Evolutionary conservation across 2,888 invertebrate genomes (phyloP).

Genomic region (Tetranychus truncatus): DNA sequence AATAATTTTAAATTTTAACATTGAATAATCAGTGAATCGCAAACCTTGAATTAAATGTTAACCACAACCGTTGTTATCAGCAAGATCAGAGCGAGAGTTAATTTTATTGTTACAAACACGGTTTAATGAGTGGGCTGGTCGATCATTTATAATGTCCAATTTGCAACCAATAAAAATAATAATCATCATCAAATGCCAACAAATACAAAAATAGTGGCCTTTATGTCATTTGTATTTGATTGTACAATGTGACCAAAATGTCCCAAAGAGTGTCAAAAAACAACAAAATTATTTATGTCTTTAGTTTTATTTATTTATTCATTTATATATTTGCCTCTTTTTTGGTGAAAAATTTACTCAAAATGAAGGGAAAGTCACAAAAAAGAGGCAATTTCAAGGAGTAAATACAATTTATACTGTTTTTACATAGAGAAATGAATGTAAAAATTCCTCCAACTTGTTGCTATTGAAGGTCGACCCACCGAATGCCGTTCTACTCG

Average conservation of each 20-base stretch:
- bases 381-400: not conserved
- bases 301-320: not conserved
- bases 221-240: too few relatives aligned
- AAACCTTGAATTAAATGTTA: too few relatives aligned
- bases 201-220: not conserved
- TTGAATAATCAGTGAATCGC: too few relatives aligned
- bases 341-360: not conserved
- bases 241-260: too few relatives aligned
- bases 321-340: not conserved
- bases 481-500: too few relatives aligned
- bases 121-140: not conserved
- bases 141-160: not conserved
- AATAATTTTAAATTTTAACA: not conserved
- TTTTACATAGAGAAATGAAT: too few relatives aligned
- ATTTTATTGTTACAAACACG: not conserved
- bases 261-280: too few relatives aligned
- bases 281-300: not conserved
- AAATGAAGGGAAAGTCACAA: not conserved
- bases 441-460: too few relatives aligned
- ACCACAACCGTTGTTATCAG: too few relatives aligned
- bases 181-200: not conserved
- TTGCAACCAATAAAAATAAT: not conserved
- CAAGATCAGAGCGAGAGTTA: not conserved
- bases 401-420: not conserved
- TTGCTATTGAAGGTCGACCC: too few relatives aligned